Conservation (phyloP, 1,140 invertebrate genomes). For the Drosophila ficusphila region DNA sequence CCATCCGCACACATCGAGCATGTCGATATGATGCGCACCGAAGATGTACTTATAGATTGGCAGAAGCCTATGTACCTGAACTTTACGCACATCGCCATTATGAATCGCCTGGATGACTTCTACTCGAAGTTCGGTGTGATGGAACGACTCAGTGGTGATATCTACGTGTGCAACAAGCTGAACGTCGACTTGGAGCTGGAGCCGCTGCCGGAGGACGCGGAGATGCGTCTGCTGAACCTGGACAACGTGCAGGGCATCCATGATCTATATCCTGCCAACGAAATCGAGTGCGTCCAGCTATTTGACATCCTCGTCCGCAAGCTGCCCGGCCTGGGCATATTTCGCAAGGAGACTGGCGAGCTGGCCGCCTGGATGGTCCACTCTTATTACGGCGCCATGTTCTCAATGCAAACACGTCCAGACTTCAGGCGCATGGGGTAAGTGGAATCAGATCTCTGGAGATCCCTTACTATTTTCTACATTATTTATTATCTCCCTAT, state of each 20-base stretch:
- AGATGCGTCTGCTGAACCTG: constrained; percentile 89
- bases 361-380: constrained; percentile 94
- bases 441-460: no score
- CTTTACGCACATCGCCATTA: constrained; percentile 91
- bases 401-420: constrained; percentile 94
- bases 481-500: not conserved
- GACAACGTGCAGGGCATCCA: constrained; percentile 92
- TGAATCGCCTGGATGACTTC: constrained; percentile 88
- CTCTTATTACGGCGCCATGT: constrained; percentile 95
- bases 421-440: constrained; percentile 91
- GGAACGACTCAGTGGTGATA: constrained; percentile 90
- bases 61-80: constrained; percentile 91
- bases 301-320: constrained; percentile 91
- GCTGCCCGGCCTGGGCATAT: constrained; percentile 91
- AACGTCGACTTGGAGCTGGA: constrained; percentile 86
- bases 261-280: constrained; percentile 92
- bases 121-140: constrained; percentile 86
- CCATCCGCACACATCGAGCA: constrained; percentile 89
- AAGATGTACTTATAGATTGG: constrained; percentile 91
- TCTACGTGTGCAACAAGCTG: constrained; percentile 89
- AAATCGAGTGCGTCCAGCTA: constrained; percentile 92
- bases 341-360: constrained; percentile 87
- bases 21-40: constrained; percentile 88
- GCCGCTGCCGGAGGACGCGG: constrained; percentile 87
- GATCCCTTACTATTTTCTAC: not conserved